Evolutionary conservation across 2,888 invertebrate genomes (phyloP), one percentile per base, ranked within the genome.

Genomic region (Molorchus minor): DNA sequence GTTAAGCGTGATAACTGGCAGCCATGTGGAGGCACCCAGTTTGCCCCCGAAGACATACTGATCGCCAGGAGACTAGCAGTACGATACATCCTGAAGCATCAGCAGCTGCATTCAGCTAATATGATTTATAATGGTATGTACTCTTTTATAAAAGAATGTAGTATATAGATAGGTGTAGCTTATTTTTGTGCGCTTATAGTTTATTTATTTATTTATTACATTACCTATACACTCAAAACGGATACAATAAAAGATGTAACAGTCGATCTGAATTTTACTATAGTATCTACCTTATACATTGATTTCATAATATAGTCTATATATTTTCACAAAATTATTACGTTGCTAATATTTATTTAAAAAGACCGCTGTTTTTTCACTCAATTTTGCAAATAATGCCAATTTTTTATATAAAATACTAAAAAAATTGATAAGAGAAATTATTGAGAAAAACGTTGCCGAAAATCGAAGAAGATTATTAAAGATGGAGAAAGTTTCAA

Each of bases 101-200:
- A 82, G 68, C 80, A 83, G 69, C 71, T 83, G 59, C 81, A 82
- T 63, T 74, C 82, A 12, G 79, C 82, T 51, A 81, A 82, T 59
- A 83, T 85, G 80, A 79, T 85, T 65, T 85, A 85, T 71, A 85
- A 84, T 75, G 85, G 85, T 85, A 82, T 62, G 68, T 59, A 35
- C 10, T 3, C 19, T 38, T 2, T 16, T 36, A 38, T 30, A 41
- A 4, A 4, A 13, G 5, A 19, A 19, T 33, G 5, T 5, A n/a
- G 5, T 33, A 33, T n/a, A 33, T 33, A 33, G 12, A 33, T 33
- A n/a, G 3, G 5, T 33, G 33, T n/a, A 33, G 12, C 10, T n/a
- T 3, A 33, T 33, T 5, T 10, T 33, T n/a, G n/a, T 3, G 12
- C 3, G 12, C n/a, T 33, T n/a, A n/a, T 5, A 33, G 3, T 33